Base-by-base conservation (phyloP, 2,113 vertebrate species). In the Meriones unguiculatus region DNA sequence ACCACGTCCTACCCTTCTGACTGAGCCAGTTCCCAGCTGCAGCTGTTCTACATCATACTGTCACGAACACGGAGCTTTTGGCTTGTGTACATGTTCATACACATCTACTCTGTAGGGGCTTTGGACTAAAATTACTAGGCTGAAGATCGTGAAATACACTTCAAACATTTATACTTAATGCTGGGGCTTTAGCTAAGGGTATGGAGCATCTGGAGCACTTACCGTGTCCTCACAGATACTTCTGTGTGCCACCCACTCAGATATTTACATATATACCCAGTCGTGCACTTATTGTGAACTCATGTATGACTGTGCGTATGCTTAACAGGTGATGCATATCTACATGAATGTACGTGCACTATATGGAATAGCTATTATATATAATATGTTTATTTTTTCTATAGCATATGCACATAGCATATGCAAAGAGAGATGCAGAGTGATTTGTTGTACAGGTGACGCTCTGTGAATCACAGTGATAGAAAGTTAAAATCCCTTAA, bases 1-100 rank as follows among this genome's bases (percentile, higher is more conserved):
- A 59, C 6, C 6, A 52, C 2, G 15, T 0, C 4, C 22, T 0
- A 14, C 9, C 18, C 12, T 32, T 69, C 32, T 41, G n/a, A 10
- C 57, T 72, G 25, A 5, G 38, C 35, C 54, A 0, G 52, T 69
- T 50, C 18, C 17, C 35, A 22, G 70, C 62, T 81, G 32, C 12
- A 50, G 12, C 25, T 54, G 46, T 64, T 59, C 46, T 28, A 46
- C 46, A 54, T 22, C 28, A 85, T 25, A 9, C 5, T 11, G 15
- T 73, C 35, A 54, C 5, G 32, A 38, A 14, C 7, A 78, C 12
- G 59, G 50, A 52, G 2, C 3, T 46, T 17, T 24, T 15, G 6
- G 65, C 9, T 38, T 62, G 7, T 59, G 15, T n/a, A 32, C 17
- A 62, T 46, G 25, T 85, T 57, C 62, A 62, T 0, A 81, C 3